A percentile compares a stretch with the other conserved stretches of the same genome.
Conservation (phyloP, 2,888 invertebrate species). For the Argyresthia goedartella region DNA sequence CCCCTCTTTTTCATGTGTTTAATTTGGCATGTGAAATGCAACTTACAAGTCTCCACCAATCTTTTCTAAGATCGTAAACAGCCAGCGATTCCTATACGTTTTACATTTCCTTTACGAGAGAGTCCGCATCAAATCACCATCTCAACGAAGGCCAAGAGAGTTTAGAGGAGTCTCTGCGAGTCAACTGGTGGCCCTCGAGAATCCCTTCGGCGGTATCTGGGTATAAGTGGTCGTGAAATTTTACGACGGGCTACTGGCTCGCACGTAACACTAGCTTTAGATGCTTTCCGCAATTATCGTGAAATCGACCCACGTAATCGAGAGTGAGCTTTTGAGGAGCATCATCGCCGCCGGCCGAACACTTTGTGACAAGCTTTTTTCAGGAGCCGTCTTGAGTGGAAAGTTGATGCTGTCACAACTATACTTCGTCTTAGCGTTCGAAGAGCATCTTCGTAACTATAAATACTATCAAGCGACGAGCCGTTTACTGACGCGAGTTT, state of each 20-base stretch:
- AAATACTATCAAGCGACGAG: background rate
- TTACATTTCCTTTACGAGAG: conserved; percentile 27
- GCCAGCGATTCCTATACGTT: conserved; percentile 21
- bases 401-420: conserved; percentile 17
- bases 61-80: conserved; percentile 19
- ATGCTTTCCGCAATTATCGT: conserved; percentile 45
- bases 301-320: conserved; percentile 33
- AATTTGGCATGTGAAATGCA: background rate
- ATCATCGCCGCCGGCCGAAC: conserved; percentile 24
- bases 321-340: conserved; percentile 19
- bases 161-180: conserved; percentile 20
- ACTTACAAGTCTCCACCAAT: conserved; percentile 17
- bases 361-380: conserved; percentile 38
- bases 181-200: conserved; percentile 22
- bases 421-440: background rate
- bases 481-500: background rate
- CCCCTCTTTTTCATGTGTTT: no score
- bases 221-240: conserved; percentile 45
- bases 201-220: conserved; percentile 26
- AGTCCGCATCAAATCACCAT: conserved; percentile 24
- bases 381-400: conserved; percentile 32
- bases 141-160: conserved; percentile 9
- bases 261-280: conserved; percentile 41
- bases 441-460: background rate
- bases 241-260: conserved; percentile 49